Evolutionary conservation across 2,888 invertebrate genomes (phyloP).

Genomic region (Cactoblastis cactorum): DNA sequence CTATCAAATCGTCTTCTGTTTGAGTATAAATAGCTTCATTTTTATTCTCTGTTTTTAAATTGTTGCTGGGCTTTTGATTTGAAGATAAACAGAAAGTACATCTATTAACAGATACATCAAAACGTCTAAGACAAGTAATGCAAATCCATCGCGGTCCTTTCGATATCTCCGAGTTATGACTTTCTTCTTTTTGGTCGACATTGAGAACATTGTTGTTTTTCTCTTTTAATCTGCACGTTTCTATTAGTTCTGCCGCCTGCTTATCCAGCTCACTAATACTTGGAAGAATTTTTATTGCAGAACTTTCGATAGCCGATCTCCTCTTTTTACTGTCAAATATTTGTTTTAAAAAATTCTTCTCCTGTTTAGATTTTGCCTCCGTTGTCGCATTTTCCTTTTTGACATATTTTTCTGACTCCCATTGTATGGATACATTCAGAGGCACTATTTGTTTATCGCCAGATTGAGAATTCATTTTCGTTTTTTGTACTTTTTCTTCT

Average conservation of each 20-base stretch:
- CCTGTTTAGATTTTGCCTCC: constrained; percentile 58
- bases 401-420: constrained; percentile 47
- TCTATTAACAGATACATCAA: constrained; percentile 45
- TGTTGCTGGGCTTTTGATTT: constrained; percentile 25
- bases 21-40: constrained; percentile 37
- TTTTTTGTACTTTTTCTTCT: constrained; percentile 15
- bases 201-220: constrained; percentile 30
- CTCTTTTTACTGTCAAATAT: constrained; percentile 67
- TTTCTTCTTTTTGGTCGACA: constrained; percentile 17
- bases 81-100: constrained; percentile 47
- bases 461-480: constrained; percentile 39
- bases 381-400: constrained; percentile 41
- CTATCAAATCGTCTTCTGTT: constrained; percentile 31
- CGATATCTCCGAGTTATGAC: constrained; percentile 1
- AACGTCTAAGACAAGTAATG: constrained; percentile 56
- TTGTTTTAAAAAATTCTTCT: constrained; percentile 77
- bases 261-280: constrained; percentile 89
- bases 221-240: constrained; percentile 59
- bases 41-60: constrained; percentile 17
- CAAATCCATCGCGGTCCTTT: constrained; percentile 52
- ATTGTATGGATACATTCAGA: constrained; percentile 28
- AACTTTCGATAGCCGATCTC: constrained; percentile 51
- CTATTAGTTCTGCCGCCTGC: constrained; percentile 87
- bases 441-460: constrained; percentile 19
- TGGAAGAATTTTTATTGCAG: constrained; percentile 80